Percentiles rank a stretch among this genome's conserved stretches.
Evolutionary conservation across 2,797 vertebrate species (phyloP).

Genomic region (Amniataba percoides): DNA sequence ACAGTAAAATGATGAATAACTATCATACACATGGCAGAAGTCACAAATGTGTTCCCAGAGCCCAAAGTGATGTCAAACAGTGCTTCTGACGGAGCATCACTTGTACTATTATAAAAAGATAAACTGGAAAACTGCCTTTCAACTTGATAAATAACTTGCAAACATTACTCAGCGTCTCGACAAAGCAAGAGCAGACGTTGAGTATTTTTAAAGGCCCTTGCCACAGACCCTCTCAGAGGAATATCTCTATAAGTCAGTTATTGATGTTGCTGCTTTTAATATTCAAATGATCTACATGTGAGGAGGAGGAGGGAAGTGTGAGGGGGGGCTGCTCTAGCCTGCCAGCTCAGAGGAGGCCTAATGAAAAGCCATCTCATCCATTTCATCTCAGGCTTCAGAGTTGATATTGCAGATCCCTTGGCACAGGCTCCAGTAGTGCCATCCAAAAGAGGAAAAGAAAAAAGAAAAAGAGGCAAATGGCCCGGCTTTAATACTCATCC

Average conservation of each 20-base stretch:
- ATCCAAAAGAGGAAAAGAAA: slow-evolving; percentile 55
- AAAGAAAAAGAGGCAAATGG: slow-evolving; percentile 32
- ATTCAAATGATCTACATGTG: slow-evolving; percentile 14
- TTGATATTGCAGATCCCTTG: slow-evolving; percentile 43
- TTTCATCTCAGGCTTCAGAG: slow-evolving; percentile 25
- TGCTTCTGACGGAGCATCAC: background rate
- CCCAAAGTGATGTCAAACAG: background rate
- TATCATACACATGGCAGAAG: background rate
- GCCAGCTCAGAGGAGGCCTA: slow-evolving; percentile 12
- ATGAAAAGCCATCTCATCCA: slow-evolving; percentile 40
- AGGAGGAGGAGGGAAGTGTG: background rate
- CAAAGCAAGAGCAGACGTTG: no score
- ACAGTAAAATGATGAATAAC: background rate
- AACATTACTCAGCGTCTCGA: slow-evolving; percentile 6
- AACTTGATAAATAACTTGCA: background rate
- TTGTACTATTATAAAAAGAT: background rate
- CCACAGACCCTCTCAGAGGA: background rate
- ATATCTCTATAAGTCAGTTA: background rate
- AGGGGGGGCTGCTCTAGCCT: background rate
- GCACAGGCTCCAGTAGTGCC: slow-evolving; percentile 42
- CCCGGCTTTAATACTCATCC: slow-evolving; percentile 50
- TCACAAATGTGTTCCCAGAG: background rate
- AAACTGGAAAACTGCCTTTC: background rate
- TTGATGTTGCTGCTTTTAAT: slow-evolving; percentile 19
- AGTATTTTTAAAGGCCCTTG: background rate